A percentile compares a stretch with the other conserved stretches of the same genome.
These are phyloP conservation scores for Gonatopus flavifemur DNA, from an alignment of 1,140 invertebrate species.

Conservation along the genomic window DNA sequence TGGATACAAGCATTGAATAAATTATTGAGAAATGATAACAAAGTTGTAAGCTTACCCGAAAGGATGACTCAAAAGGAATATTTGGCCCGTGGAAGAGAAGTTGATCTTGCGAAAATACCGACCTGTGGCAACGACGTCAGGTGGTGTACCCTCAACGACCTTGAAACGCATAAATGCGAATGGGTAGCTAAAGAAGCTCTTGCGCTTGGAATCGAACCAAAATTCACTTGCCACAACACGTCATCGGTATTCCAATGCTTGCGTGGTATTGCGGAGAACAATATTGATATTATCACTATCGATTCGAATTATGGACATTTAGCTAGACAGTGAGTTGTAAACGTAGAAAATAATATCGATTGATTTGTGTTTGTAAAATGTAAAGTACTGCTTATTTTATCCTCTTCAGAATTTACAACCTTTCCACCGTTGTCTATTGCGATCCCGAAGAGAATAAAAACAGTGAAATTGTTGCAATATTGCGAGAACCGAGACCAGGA, in stretches of 20 bases:
- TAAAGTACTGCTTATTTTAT: slow-evolving; percentile 8
- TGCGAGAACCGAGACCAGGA: slow-evolving; percentile 49
- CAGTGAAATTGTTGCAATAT: slow-evolving; percentile 62
- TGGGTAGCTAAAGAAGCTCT: slow-evolving; percentile 61
- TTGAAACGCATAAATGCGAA: slow-evolving; percentile 63
- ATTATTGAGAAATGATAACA: slow-evolving; percentile 22
- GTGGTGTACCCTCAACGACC: slow-evolving; percentile 63
- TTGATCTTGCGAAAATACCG: slow-evolving; percentile 25
- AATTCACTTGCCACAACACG: slow-evolving; percentile 57
- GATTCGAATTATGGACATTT: slow-evolving; percentile 72
- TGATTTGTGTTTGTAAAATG: slow-evolving; percentile 10
- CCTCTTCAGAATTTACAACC: slow-evolving; percentile 57
- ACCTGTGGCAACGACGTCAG: slow-evolving; percentile 56
- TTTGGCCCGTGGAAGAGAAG: slow-evolving; percentile 41
- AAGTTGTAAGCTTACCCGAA: slow-evolving; percentile 2
- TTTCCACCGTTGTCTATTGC: slow-evolving; percentile 61
- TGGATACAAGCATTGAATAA: slow-evolving; percentile 26
- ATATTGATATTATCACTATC: slow-evolving; percentile 69
- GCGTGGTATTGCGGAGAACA: slow-evolving; percentile 58
- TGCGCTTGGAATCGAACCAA: slow-evolving; percentile 63
- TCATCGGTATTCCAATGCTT: slow-evolving; percentile 63
- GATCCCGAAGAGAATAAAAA: slow-evolving; percentile 53
- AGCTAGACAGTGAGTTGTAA: slow-evolving; percentile 64
- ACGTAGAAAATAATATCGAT: background rate
- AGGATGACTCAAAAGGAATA: slow-evolving; percentile 17